Conservation (phyloP, 2,888 invertebrate species). For the Sinohyriopsis cumingii region DNA sequence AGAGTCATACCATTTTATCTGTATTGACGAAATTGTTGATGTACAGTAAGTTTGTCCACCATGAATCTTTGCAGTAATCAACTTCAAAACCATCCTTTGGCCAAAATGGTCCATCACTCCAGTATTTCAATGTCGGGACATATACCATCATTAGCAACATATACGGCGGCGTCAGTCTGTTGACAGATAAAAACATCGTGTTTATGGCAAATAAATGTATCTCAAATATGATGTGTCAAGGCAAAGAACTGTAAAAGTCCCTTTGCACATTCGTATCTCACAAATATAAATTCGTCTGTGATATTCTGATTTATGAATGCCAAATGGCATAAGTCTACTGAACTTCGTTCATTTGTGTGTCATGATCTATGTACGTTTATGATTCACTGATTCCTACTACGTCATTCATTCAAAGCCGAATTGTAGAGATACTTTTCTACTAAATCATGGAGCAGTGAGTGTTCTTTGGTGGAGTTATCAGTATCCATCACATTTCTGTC, state of each 20-base stretch:
- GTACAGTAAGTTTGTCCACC: slow-evolving; percentile 55
- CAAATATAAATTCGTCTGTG: no score
- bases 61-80: slow-evolving; percentile 36
- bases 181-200: background rate
- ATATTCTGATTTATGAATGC: no score
- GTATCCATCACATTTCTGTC: no score
- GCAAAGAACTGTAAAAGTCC: background rate
- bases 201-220: background rate
- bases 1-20: slow-evolving; percentile 8
- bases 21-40: slow-evolving; percentile 48
- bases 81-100: slow-evolving; percentile 28
- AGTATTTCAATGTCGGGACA: slow-evolving; percentile 40
- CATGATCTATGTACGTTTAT: no score
- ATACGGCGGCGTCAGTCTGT: slow-evolving; percentile 52
- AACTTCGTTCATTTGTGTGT: no score
- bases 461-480: no score
- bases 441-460: no score
- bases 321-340: no score
- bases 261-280: background rate
- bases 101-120: slow-evolving; percentile 47
- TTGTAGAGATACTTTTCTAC: no score
- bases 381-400: no score
- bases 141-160: slow-evolving; percentile 54
- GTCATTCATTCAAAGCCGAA: no score
- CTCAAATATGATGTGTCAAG: background rate